Base-by-base conservation (phyloP, 2,888 invertebrate species). In the Nebria brevicollis region DNA sequence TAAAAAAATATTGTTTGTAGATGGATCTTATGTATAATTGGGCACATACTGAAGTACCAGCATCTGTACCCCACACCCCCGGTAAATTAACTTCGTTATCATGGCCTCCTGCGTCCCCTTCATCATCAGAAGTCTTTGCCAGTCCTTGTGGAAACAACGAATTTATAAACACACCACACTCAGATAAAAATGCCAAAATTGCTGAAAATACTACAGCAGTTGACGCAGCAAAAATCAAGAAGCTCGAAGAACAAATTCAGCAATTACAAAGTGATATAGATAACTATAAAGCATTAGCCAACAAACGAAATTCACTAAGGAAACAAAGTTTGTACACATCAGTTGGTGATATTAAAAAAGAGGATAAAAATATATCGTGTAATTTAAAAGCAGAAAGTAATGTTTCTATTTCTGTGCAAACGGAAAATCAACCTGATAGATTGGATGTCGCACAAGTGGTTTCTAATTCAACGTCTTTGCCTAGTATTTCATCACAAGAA, bases 21-120 rank as follows among this genome's bases (percentile, higher is more conserved):
- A 95, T 96, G 82, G 96, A 95, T 89, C 92, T 95, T 87, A 96
- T 96, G 94, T 97, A 97, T 90, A 95, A 94, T 88, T 97, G 97
- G 97, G 93, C 95, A 34, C 95, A 96, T 87, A 94, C 94, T 83
- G 95, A 95, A 89, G 89, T 91, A 74, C 92, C 94, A 78, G 90
- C 92, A 65, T 90, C 92, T 74, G 91, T 93, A 83, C 93, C 95
- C 64, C 90, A 93, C 82, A 94, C 95, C 20, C 95, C 96, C 0
- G 95, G 95, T 75, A 92, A 94, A 86, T 90, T 96, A 74, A 93
- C 94, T 84, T 92, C 93, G 82, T 89, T 93, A 0, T 91, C 94
- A 64, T 95, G 96, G 95, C 95, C 96, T 0, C 94, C 94, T 66
- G 88, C 81, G 8, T 81, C 82, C 25, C 80, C 84, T 6, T 84